Conservation (phyloP, 1,140 invertebrate genomes). For the Cotesia vestalis region DNA sequence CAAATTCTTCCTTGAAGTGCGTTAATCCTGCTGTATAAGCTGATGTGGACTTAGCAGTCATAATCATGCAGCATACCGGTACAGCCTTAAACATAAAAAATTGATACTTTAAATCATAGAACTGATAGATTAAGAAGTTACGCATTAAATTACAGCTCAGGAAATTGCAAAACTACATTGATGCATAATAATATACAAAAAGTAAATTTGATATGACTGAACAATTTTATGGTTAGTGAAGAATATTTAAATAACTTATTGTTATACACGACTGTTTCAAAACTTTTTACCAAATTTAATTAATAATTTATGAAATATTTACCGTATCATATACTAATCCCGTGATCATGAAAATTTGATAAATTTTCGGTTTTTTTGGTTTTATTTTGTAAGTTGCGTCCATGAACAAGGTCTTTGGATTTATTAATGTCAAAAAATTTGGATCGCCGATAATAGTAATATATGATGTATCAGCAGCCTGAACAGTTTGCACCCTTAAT, state of each 20-base stretch:
- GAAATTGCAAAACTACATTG: too few species aligned
- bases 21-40: not conserved
- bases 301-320: not conserved
- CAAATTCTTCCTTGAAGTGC: not conserved
- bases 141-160: not conserved
- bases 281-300: not conserved
- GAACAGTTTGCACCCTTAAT: not conserved
- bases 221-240: too few species aligned
- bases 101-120: not conserved
- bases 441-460: not conserved
- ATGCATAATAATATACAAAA: too few species aligned
- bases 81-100: not conserved
- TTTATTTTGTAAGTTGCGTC: not conserved
- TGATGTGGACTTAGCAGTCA: not conserved
- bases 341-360: not conserved
- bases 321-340: constrained; percentile 1
- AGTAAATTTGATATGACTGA: too few species aligned
- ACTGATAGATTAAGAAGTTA: not conserved
- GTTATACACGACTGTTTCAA: too few species aligned
- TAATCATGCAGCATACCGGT: not conserved
- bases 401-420: not conserved
- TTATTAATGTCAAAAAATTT: not conserved
- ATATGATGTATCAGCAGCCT: not conserved
- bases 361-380: not conserved
- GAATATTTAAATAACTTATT: too few species aligned